These are phyloP conservation scores for Pseudochromis fuscus DNA, from an alignment of 2,797 vertebrate species.

Conservation along the genomic window DNA sequence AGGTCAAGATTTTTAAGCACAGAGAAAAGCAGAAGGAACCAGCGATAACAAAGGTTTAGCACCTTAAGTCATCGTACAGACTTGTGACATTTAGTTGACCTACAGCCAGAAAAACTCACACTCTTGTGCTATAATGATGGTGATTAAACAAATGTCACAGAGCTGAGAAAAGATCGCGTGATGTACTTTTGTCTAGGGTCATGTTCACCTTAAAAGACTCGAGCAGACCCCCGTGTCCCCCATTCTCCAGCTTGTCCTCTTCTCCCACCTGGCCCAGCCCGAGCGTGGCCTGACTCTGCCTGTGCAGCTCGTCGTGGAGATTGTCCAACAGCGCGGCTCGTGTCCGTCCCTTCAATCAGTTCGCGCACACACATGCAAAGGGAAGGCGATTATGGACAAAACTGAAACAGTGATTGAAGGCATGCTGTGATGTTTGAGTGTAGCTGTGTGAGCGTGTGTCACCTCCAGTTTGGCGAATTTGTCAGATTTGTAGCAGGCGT, in stretches of 20 bases:
- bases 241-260: constrained; percentile 97
- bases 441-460: constrained; percentile 55
- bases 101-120: constrained; percentile 17
- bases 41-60: constrained; percentile 4
- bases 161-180: constrained; percentile 20
- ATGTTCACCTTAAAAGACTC: constrained; percentile 96
- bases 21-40: constrained; percentile 10
- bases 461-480: constrained; percentile 99
- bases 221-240: constrained; percentile 94
- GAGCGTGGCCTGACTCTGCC: constrained; percentile 92
- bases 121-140: constrained; percentile 1
- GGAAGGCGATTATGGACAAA: background rate
- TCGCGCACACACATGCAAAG: constrained; percentile 9
- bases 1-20: background rate
- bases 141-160: constrained; percentile 58
- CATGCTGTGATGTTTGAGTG: constrained; percentile 23
- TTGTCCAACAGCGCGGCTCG: constrained; percentile 95
- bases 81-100: constrained; percentile 57
- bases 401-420: constrained; percentile 16
- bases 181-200: constrained; percentile 3
- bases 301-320: constrained; percentile 95
- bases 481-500: constrained; percentile 97
- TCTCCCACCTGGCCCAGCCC: constrained; percentile 91
- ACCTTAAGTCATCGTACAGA: constrained; percentile 29
- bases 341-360: constrained; percentile 88